Evolutionary conservation across 2,113 vertebrate genomes (phyloP), one percentile per base, ranked within the genome.

Genomic region (Oplegnathus fasciatus): DNA sequence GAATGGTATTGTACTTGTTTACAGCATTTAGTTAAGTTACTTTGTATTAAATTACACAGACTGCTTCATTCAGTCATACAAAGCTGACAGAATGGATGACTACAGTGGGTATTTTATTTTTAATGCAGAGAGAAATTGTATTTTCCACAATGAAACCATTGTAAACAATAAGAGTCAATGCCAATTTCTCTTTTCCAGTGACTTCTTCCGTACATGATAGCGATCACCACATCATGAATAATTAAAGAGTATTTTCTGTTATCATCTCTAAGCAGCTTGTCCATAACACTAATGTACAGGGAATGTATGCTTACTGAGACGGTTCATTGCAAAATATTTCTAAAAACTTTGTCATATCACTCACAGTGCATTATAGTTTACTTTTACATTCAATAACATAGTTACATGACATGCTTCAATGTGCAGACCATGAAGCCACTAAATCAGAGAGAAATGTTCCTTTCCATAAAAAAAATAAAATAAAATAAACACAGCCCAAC

Each of bases 221-320:
- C n/a, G 11, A 86, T 86, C 85, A 73, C 80, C 40, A 34, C 81
- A 61, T 87, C 69, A 90, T 90, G 87, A 92, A 92, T 91, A 91
- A 92, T 92, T 89, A 60, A 81, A 74, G 11, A 58, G 34, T 9
- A 14, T 40, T 77, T 79, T 82, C 80, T 70, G 52, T 89, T 90
- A 91, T 91, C 81, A 75, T 75, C 83, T 85, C 75, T 70, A 48
- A 77, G 73, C 91, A 88, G 89, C 92, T 91, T 88, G 85, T 80
- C 75, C 20, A 66, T 78, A 80, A 62, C 58, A 24, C n/a, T 50
- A 78, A 84, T 40, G 46, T 66, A 88, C 54, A 74, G 44, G 37
- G 46, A 62, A 50, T 30, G 72, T 66, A 76, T 66, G 80, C 65
- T 75, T 71, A 90, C 76, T 76, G 83, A 90, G 80, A 86, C 80